Conservation (phyloP, 2,797 vertebrate species). For the Phalanger gymnotis region DNA sequence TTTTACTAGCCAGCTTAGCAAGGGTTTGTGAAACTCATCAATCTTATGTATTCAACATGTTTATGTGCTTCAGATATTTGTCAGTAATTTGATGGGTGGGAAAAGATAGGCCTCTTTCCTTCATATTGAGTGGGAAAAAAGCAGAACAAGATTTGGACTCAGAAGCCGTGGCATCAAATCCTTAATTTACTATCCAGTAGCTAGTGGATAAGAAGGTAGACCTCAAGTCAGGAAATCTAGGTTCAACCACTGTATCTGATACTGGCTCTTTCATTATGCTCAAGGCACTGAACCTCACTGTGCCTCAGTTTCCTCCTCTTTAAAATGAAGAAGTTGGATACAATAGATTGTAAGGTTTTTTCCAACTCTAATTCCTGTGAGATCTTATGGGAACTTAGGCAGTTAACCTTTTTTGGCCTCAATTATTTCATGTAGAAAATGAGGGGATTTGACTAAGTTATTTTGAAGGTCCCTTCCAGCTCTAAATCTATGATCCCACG, state of each 20-base stretch:
- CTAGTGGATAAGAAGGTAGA: background rate
- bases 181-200: background rate
- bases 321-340: background rate
- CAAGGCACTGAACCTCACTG: background rate
- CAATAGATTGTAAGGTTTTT: background rate
- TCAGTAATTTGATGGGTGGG: background rate
- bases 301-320: background rate
- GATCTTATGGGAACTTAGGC: background rate
- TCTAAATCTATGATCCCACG: background rate
- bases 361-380: background rate
- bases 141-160: background rate
- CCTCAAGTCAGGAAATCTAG: background rate
- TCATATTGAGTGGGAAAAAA: background rate
- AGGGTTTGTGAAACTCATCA: background rate
- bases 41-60: background rate
- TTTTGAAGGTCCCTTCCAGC: background rate
- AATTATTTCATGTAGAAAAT: background rate
- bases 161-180: background rate
- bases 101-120: background rate
- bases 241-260: background rate
- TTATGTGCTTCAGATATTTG: background rate
- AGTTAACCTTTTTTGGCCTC: background rate
- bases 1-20: background rate
- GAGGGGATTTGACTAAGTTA: background rate
- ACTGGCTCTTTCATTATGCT: background rate